A percentile compares a stretch with the other conserved stretches of the same genome.
Evolutionary conservation across 2,888 invertebrate genomes (phyloP).

Genomic region (Tolmerus cingulatus): DNA sequence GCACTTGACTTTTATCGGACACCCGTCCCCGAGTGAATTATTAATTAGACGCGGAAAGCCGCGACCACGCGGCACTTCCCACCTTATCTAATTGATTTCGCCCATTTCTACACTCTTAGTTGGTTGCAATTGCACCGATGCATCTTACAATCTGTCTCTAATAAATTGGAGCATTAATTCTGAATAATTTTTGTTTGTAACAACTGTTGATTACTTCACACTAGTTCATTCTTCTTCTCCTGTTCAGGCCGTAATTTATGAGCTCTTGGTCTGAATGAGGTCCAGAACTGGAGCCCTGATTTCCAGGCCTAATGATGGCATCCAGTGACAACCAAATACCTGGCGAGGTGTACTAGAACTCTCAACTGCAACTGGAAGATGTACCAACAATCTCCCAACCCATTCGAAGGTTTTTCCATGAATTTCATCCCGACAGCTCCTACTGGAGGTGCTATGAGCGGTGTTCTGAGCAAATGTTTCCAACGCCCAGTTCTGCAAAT

Average conservation of each 20-base stretch:
- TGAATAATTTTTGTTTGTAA: slow-evolving; percentile 7
- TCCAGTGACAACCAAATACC: neutral
- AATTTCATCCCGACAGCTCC: neutral
- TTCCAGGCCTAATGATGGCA: neutral
- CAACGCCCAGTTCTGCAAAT: neutral
- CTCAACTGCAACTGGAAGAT: neutral
- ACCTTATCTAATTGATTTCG: slow-evolving; percentile 9
- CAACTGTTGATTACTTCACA: slow-evolving; percentile 7
- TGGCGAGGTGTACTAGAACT: neutral
- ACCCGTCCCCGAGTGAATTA: neutral
- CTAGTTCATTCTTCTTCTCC: neutral
- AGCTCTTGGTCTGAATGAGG: neutral
- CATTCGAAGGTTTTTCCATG: neutral
- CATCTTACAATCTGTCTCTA: slow-evolving; percentile 1
- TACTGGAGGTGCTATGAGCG: neutral
- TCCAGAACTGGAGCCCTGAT: neutral
- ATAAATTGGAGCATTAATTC: slow-evolving; percentile 9
- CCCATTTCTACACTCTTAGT: neutral
- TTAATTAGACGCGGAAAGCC: neutral
- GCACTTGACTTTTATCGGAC: neutral
- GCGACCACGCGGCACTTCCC: neutral
- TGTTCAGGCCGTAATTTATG: neutral
- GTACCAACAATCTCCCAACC: too few relatives aligned
- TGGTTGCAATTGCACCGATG: neutral
- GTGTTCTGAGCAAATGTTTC: neutral